Base-by-base conservation (phyloP, 2,888 invertebrate species). In the Amiota minor region DNA sequence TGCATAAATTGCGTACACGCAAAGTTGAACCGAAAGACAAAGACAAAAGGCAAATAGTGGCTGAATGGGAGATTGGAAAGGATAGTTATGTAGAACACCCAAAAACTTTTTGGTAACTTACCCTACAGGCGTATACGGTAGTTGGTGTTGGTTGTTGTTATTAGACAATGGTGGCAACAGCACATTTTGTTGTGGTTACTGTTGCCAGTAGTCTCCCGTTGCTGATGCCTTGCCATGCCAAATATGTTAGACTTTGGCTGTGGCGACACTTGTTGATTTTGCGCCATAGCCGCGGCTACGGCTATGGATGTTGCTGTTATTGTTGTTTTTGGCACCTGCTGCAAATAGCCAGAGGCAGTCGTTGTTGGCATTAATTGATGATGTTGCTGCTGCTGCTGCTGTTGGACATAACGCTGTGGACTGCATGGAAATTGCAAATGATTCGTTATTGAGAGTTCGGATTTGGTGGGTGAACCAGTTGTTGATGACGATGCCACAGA, bases 401-500 rank as follows among this genome's bases (percentile, higher is more conserved):
- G 72, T 11, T 18, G 18, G 18, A 73, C 72, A 73, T 82, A 79
- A 4, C 86, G 84, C 62, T 81, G 86, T 0, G 86, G 84, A 70
- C 81, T 85, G 76, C 79, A 78, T 12, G 82, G 78, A 71, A 83
- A 87, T 56, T 83, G 80, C 72, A 85, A 70, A 64, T 88, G 82
- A 76, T 85, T 87, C 14, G 84, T 79, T 71, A 84, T 82, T 20
- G 88, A 89, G 72, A 88, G 81, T 77, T 88, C 89, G 61, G 88
- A 88, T 79, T 87, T 89, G 16, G 88, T 88, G 45, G 87, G 88
- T 2, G 89, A 88, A 16, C 80, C 83, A 0, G 88, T 88, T 20
- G 88, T 87, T 1, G 89, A 85, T 3, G 89, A 89, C 9, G 87
- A 86, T 20, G 91, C 91, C 74, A 94, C 94, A 77, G 94, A 94